Evolutionary conservation across 2,888 invertebrate genomes (phyloP).

Genomic region (Malachius bipustulatus): DNA sequence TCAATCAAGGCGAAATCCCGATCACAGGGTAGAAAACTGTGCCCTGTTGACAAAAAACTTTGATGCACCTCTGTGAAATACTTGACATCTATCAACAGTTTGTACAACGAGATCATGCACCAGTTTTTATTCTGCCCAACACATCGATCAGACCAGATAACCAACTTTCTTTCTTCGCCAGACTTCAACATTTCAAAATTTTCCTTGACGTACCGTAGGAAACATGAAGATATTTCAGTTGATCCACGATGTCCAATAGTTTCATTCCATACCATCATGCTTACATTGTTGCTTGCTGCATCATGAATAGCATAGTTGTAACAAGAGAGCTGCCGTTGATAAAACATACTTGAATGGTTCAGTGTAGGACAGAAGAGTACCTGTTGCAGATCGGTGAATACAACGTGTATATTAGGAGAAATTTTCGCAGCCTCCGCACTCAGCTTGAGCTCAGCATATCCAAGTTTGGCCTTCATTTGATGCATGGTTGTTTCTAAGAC

Average conservation of each 20-base stretch:
- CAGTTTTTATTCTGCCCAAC: background rate
- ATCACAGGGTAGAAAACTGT: background rate
- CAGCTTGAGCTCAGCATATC: no score
- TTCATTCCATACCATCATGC: background rate
- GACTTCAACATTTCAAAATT: background rate
- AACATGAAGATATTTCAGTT: background rate
- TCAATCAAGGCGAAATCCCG: slow-evolving; percentile 1
- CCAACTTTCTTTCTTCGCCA: background rate
- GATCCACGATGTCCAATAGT: slow-evolving; percentile 2
- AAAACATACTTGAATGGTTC: no score
- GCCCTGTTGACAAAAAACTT: slow-evolving; percentile 5
- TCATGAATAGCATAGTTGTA: no score
- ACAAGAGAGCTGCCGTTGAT: no score
- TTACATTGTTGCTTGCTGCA: no score
- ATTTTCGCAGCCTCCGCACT: no score
- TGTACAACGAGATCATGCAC: background rate
- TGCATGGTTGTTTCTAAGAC: no score
- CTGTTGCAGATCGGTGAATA: no score
- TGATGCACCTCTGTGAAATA: slow-evolving; percentile 4
- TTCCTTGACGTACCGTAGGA: background rate
- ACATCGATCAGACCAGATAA: slow-evolving; percentile 1
- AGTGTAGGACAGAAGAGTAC: no score
- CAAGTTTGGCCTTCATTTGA: no score
- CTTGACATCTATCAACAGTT: slow-evolving; percentile 2
- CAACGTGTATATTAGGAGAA: no score